Evolutionary conservation across 2,888 invertebrate genomes (phyloP).

Genomic region (Apocheima hispidaria): DNA sequence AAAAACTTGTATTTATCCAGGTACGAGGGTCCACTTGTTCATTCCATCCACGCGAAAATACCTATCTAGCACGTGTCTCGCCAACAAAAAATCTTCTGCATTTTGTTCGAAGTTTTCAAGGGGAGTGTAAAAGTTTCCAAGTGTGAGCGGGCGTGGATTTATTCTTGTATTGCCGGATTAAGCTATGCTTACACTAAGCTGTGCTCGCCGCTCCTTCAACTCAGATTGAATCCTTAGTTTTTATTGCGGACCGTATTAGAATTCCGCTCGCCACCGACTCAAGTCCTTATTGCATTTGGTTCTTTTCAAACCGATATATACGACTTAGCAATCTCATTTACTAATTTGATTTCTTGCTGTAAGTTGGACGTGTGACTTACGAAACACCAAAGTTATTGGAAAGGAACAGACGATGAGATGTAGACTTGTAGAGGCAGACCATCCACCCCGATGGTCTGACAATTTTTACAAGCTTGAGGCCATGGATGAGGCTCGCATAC

Average conservation of each 20-base stretch:
- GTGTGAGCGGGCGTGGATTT: constrained; percentile 55
- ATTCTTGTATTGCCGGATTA: constrained; percentile 64
- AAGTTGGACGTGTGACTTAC: background rate
- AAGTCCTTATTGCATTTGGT: constrained; percentile 38
- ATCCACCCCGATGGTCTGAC: no score
- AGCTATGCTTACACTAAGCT: constrained; percentile 56
- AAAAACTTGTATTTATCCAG: constrained; percentile 45
- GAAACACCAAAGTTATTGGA: background rate
- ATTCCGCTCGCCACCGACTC: constrained; percentile 45
- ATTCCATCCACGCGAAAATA: constrained; percentile 53
- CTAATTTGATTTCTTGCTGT: constrained; percentile 34
- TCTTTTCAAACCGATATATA: constrained; percentile 40
- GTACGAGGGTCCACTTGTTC: constrained; percentile 46
- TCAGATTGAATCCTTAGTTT: constrained; percentile 65
- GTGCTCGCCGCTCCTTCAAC: constrained; percentile 48
- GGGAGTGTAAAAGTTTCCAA: constrained; percentile 54
- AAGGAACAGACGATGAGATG: no score
- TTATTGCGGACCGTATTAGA: constrained; percentile 57
- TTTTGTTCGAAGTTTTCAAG: constrained; percentile 53
- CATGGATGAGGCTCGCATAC: no score
- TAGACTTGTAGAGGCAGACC: no score
- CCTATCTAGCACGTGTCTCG: constrained; percentile 52
- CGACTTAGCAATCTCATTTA: constrained; percentile 26
- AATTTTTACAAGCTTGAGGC: no score
- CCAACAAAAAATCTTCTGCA: constrained; percentile 54